A percentile compares a stretch with the other conserved stretches of the same genome.
Evolutionary conservation across 1,140 invertebrate genomes (phyloP).

Genomic region (Listronotus bonariensis): DNA sequence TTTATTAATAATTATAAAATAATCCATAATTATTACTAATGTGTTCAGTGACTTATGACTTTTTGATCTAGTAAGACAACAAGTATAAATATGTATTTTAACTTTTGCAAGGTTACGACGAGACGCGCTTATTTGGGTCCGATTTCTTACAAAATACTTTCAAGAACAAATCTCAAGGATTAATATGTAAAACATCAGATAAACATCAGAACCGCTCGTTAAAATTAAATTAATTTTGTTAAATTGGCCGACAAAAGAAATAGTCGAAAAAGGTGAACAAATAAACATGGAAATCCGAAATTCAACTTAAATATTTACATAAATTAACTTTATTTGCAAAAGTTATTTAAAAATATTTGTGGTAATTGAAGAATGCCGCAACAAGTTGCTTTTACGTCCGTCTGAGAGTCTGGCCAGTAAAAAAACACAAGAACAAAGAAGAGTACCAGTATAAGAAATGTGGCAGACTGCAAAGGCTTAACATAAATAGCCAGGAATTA

Average conservation of each 20-base stretch:
- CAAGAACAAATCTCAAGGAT: conserved; percentile 10
- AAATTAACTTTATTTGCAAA: conserved; percentile 9
- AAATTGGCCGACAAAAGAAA: conserved; percentile 15
- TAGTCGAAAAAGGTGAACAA: conserved; percentile 16
- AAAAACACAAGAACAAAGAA: conserved; percentile 24
- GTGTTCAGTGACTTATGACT: no score
- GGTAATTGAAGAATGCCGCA: conserved; percentile 22
- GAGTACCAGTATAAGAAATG: conserved; percentile 20
- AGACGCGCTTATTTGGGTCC: neutral
- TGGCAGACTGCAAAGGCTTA: neutral
- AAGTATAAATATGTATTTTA: no score
- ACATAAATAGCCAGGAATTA: no score
- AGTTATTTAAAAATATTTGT: conserved; percentile 7
- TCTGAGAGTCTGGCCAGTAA: conserved; percentile 2
- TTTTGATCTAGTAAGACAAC: no score
- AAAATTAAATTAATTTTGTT: conserved; percentile 20
- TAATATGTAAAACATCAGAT: conserved; percentile 19
- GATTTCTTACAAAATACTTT: conserved; percentile 6
- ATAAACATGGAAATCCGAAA: conserved; percentile 16
- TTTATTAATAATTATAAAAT: no score
- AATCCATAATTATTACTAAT: no score
- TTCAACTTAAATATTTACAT: conserved; percentile 17
- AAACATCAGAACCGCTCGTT: conserved; percentile 10
- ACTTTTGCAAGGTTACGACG: no score
- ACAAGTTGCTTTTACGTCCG: conserved; percentile 9